Evolutionary conservation across 2,797 vertebrate species (phyloP).

Genomic region (Channallabes apus): DNA sequence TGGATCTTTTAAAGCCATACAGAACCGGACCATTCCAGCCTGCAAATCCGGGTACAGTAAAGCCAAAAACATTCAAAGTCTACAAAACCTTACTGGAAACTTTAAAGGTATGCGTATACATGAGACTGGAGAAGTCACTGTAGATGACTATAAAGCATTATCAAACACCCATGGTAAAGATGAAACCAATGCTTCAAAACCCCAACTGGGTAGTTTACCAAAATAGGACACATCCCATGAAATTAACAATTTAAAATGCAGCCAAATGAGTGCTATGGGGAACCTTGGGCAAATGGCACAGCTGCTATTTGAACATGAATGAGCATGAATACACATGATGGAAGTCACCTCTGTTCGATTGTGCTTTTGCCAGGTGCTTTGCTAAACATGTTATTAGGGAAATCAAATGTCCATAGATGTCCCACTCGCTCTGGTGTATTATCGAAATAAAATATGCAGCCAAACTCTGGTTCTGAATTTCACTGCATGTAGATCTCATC

Average conservation of each 20-base stretch:
- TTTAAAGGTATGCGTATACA: background rate
- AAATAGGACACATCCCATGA: slow-evolving; percentile 22
- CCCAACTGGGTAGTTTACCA: slow-evolving; percentile 15
- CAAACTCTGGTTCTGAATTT: background rate
- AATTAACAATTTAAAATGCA: slow-evolving; percentile 20
- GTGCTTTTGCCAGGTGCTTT: slow-evolving; percentile 19
- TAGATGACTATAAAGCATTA: background rate
- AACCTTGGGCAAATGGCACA: slow-evolving; percentile 7
- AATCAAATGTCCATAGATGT: slow-evolving; percentile 20
- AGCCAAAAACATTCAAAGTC: background rate
- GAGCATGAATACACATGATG: slow-evolving; percentile 20
- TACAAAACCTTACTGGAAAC: background rate
- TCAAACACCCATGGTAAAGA: slow-evolving; percentile 4
- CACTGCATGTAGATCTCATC: background rate
- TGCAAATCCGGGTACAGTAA: background rate
- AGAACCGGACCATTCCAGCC: no score
- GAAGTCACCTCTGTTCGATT: background rate
- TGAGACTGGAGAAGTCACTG: background rate
- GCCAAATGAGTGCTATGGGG: slow-evolving; percentile 3
- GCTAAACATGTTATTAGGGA: slow-evolving; percentile 24
- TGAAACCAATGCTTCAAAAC: background rate
- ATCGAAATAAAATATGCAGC: slow-evolving; percentile 10
- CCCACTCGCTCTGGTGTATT: background rate
- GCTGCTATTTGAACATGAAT: slow-evolving; percentile 28
- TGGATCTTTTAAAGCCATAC: no score